Base-by-base conservation (phyloP, 2,113 vertebrate species). In the Equus quagga region DNA sequence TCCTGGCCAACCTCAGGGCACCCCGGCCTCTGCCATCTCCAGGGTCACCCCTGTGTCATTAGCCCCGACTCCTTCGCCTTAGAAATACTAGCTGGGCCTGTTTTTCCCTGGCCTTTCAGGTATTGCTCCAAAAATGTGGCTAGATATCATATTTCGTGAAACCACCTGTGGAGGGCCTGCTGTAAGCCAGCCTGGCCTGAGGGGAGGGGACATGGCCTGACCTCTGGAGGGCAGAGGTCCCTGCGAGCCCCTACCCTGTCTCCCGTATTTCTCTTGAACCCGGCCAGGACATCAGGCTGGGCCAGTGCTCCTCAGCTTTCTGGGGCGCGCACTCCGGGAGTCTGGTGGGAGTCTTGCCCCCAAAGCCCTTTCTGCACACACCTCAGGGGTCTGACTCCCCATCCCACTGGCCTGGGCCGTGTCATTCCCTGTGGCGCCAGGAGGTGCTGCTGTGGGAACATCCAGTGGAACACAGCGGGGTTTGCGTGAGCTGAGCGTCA, bases 401-500 rank as follows among this genome's bases (percentile, higher is more conserved):
- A 6, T 1, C 51, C 51, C 51, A 14, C 51, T 4, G 3, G 49
- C 58, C 58, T 1, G 5, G 51, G 15, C 15, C 4, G 0, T 24
- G 83, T 19, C 10, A 11, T 33, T 41, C 56, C 10, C 0, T 0
- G 36, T 28, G 3, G 23, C 0, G 0, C 58, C 75, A 31, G 41
- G 24, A 72, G 69, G 60, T 31, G 8, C 65, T 58, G 64, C 92
- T 67, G 2, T 41, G 31, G 10, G 17, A 14, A 9, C 24, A 8
- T 26, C 4, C 0, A 0, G n/a, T 0, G 15, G 23, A 10, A 4
- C 6, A 0, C 26, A 6, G 18, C 9, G 0, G 2, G 0, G 12
- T 6, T 7, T 10, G n/a, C 79, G 2, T 64, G 9, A 21, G 64
- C 23, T 1, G 2, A 21, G 73, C 0, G 11, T 41, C 14, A 9